Evolutionary conservation across 2,113 vertebrate species (phyloP).

Genomic region (Emydura subglobosa): DNA sequence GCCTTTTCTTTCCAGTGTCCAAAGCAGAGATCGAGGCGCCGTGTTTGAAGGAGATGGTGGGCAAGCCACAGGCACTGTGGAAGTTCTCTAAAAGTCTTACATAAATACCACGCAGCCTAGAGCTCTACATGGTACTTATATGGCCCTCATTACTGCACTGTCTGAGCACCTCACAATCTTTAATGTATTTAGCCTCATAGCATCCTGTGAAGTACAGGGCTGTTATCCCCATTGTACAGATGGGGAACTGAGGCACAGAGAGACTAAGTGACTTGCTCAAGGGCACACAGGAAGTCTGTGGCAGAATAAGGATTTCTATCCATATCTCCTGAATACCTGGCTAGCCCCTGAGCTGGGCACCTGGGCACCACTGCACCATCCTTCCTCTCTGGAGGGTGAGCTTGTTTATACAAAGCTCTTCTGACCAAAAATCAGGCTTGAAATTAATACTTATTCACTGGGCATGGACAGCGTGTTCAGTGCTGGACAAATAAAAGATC

Average conservation of each 20-base stretch:
- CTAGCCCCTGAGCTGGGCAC: not conserved
- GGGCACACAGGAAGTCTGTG: not conserved
- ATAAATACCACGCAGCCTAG: not conserved
- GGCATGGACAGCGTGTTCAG: not conserved
- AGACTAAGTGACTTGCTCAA: not conserved
- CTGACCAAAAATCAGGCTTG: not conserved
- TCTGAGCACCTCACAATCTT: not conserved
- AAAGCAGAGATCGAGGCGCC: not conserved
- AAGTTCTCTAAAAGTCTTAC: not conserved
- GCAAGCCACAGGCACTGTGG: not conserved
- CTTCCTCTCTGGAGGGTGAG: not conserved
- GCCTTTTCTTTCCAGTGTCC: not conserved
- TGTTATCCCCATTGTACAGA: no score
- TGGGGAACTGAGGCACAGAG: not conserved
- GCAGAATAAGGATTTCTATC: not conserved
- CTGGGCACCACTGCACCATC: not conserved
- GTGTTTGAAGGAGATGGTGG: not conserved
- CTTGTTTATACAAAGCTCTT: not conserved
- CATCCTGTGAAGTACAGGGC: no score
- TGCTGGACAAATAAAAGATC: conserved; percentile 24
- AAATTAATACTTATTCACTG: not conserved
- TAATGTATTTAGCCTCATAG: no score
- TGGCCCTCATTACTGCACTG: not conserved
- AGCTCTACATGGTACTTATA: not conserved
- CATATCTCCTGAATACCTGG: not conserved